Percentiles rank a stretch among this genome's conserved stretches.
phyloP scores from a whole-genome alignment of 2,888 invertebrate genomes.

The Horisme vitalbata region DNA sequence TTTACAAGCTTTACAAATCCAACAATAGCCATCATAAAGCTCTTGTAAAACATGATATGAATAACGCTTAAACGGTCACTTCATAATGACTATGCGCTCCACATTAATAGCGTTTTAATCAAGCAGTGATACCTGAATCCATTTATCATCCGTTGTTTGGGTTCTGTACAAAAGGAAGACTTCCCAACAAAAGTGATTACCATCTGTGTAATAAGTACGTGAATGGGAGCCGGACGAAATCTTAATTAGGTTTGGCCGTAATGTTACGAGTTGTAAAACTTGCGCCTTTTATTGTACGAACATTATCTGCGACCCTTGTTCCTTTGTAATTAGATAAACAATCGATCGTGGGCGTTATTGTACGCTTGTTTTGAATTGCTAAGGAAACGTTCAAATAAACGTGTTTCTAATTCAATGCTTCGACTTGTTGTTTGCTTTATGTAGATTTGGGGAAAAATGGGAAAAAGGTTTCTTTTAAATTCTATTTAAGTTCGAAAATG shows the following conservation, averaged over 20 bases:
- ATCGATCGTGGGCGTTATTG: constrained; percentile 29
- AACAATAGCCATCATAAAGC: not conserved
- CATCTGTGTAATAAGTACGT: constrained; percentile 57
- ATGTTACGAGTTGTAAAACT: constrained; percentile 43
- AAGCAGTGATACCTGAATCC: constrained; percentile 41
- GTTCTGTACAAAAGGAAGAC: constrained; percentile 51
- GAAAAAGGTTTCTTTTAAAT: constrained; percentile 1
- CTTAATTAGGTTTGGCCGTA: constrained; percentile 53
- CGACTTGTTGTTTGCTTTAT: too few relatives aligned
- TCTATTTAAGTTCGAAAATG: constrained; percentile 7
- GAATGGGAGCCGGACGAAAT: constrained; percentile 47
- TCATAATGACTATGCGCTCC: not conserved
- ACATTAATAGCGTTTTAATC: constrained; percentile 38
- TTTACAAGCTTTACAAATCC: not conserved
- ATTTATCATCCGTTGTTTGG: constrained; percentile 53
- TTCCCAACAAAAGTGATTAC: constrained; percentile 50
- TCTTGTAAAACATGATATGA: not conserved
- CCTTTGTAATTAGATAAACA: constrained; percentile 33
- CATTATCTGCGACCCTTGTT: constrained; percentile 39
- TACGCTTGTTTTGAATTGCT: constrained; percentile 15
- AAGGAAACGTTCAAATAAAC: constrained; percentile 15
- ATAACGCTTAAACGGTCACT: constrained; percentile 11
- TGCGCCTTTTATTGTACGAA: constrained; percentile 39
- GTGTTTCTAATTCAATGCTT: constrained; percentile 5
- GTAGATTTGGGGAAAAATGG: too few relatives aligned